Evolutionary conservation across 2,113 vertebrate species (phyloP).

Genomic region (Anseranas semipalmata): DNA sequence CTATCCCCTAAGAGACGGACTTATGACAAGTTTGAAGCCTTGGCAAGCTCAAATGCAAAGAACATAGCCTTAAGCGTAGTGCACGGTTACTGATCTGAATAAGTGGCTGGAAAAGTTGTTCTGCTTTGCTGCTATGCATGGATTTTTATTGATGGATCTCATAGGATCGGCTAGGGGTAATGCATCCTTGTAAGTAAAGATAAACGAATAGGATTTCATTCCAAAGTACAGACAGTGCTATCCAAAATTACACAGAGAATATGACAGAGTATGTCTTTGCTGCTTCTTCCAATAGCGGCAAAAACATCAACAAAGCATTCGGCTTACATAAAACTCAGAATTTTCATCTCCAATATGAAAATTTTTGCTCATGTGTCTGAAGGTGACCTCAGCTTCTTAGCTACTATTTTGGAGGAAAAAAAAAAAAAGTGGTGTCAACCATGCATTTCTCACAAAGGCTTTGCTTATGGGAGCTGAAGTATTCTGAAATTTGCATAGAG

Average conservation of each 20-base stretch:
- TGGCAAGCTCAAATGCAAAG: not conserved
- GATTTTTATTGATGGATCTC: not conserved
- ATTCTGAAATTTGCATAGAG: not conserved
- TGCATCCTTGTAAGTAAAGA: not conserved
- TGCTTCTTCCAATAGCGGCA: not conserved
- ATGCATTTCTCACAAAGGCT: not conserved
- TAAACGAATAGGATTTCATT: not conserved
- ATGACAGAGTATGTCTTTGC: not conserved
- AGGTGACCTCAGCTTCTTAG: not conserved
- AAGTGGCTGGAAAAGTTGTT: not conserved
- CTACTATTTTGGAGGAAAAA: not conserved
- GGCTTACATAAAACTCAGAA: not conserved
- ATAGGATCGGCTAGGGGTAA: not conserved
- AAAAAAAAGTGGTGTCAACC: not conserved
- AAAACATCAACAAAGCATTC: not conserved
- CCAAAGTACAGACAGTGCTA: not conserved
- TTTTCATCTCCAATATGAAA: not conserved
- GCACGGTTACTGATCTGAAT: not conserved
- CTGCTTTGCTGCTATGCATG: not conserved
- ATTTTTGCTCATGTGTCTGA: not conserved
- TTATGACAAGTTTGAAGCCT: not conserved
- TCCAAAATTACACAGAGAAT: not conserved
- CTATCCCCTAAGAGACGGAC: not conserved
- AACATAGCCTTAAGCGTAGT: not conserved
- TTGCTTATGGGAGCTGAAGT: not conserved